Evolutionary conservation across 2,797 vertebrate species (phyloP).

Genomic region (Epinephelus coioides): DNA sequence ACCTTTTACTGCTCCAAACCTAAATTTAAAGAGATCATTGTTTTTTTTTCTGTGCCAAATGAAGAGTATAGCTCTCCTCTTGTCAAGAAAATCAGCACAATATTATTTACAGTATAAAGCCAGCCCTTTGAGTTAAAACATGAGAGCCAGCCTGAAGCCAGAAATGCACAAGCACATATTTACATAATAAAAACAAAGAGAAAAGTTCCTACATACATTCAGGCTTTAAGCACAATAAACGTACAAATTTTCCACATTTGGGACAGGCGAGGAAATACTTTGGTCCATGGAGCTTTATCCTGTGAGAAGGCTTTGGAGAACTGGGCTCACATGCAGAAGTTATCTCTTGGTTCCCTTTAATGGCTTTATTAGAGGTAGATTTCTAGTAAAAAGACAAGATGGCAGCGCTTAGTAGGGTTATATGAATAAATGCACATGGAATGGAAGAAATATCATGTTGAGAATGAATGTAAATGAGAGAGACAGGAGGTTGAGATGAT

Average conservation of each 20-base stretch:
- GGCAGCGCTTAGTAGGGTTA: conserved; percentile 71
- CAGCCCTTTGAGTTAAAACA: conserved; percentile 17
- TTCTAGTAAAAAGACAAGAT: conserved; percentile 85
- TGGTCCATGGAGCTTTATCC: conserved; percentile 81
- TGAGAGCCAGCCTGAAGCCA: conserved; percentile 19
- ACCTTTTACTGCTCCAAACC: neutral
- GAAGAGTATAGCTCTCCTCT: neutral
- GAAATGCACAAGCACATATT: conserved; percentile 32
- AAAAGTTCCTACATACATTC: conserved; percentile 11
- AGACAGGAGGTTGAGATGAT: conserved; percentile 16
- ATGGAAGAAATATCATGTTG: conserved; percentile 44
- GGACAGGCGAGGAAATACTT: conserved; percentile 79
- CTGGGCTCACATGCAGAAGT: conserved; percentile 73
- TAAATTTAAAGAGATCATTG: neutral
- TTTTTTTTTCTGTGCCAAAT: neutral
- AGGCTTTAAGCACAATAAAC: conserved; percentile 58
- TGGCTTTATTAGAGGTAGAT: conserved; percentile 80
- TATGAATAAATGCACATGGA: conserved; percentile 31
- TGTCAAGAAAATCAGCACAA: neutral
- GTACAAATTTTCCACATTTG: conserved; percentile 81
- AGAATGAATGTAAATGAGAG: conserved; percentile 14
- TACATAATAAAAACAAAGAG: conserved; percentile 10
- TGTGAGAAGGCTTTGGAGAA: conserved; percentile 68
- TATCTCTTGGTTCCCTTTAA: conserved; percentile 78
- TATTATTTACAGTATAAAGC: neutral